Evolutionary conservation across 2,797 vertebrate genomes (phyloP), one percentile per base, ranked within the genome.

Genomic region (Phoebastria nigripes): DNA sequence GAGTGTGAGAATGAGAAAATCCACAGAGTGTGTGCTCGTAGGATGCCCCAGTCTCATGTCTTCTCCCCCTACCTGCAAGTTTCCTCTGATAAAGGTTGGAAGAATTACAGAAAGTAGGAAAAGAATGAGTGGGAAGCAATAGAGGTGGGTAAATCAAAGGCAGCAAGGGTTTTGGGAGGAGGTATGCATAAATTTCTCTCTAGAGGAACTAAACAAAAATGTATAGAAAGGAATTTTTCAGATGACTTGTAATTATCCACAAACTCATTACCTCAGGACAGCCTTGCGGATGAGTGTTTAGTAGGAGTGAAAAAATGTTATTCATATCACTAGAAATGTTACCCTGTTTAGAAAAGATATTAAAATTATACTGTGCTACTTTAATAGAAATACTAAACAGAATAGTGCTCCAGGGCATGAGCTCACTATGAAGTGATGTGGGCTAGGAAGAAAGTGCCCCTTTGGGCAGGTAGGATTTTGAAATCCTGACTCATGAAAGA

Each of bases 11-110:
- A 79, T 18, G 7, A 49, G 29, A 56, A 28, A 12, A 28, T 58
- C 9, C 25, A 54, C 15, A 70, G 16, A 16, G 4, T 21, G 2
- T 0, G 0, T 16, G 5, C 10, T 58, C 0, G 0, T 7, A 55
- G 7, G 13, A 63, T 47, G 12, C 7, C 8, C 9, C 22, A 29
- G 7, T 35, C 11, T 63, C 2, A 0, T 9, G 5, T 55, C 22
- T 78, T 89, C 31, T 81, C 9, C 11, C 9, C 13, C 11, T 56
- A 11, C 29, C 4, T 42, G 6, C 8, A 77, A 55, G 1, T 70
- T 91, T 54, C 33, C 15, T 69, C 33, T n/a, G 6, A 42, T 7
- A 55, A 71, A 73, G 63, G 17, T 4, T 10, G 7, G 15, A 67
- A 46, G 11, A 74, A 61, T 63, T 54, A 71, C 5, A 62, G 13